These are phyloP conservation scores for Isoperla grammatica DNA, from an alignment of 2,888 invertebrate genomes.

Conservation along the genomic window DNA sequence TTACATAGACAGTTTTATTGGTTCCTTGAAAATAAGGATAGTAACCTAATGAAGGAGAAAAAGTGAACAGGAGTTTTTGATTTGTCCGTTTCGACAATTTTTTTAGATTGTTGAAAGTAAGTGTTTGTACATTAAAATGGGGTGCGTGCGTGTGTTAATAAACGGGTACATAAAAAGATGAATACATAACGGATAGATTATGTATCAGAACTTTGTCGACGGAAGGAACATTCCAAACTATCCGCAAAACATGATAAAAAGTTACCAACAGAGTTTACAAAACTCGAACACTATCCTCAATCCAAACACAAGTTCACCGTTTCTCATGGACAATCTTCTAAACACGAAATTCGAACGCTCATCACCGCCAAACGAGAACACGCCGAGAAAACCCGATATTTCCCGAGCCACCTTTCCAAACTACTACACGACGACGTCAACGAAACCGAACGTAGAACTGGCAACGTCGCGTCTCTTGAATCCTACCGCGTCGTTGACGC, in stretches of 20 bases:
- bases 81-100: too few species aligned
- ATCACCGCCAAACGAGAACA: neutral
- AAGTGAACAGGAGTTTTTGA: too few species aligned
- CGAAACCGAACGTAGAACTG: neutral
- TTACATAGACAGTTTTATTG: too few species aligned
- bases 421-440: too few species aligned
- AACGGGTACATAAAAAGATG: too few species aligned
- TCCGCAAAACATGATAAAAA: constrained; percentile 26
- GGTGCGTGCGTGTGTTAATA: too few species aligned
- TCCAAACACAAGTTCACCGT: constrained; percentile 51
- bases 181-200: neutral
- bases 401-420: neutral
- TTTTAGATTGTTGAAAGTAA: too few species aligned
- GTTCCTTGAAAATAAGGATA: too few species aligned
- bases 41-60: too few species aligned
- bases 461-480: neutral
- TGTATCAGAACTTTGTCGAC: constrained; percentile 3
- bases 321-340: constrained; percentile 56
- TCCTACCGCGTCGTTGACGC: constrained; percentile 22
- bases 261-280: constrained; percentile 17
- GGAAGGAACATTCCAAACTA: neutral
- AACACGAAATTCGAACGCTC: constrained; percentile 20
- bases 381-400: neutral
- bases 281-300: constrained; percentile 38
- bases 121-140: too few species aligned